phyloP scores from a whole-genome alignment of 2,113 vertebrate genomes.

The Cathartes aura region DNA sequence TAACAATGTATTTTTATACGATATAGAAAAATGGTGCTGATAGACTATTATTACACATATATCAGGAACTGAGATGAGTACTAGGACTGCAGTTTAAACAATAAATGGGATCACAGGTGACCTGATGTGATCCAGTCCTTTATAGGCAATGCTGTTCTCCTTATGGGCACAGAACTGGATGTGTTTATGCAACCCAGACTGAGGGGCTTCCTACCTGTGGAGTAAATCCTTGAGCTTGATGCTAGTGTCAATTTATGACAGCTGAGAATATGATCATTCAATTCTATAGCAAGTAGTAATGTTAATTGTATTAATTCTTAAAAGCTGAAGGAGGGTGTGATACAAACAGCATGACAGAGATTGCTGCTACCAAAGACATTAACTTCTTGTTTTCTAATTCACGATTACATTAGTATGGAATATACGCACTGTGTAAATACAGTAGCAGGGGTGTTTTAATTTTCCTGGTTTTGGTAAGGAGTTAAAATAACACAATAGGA shows the following conservation, averaged over 20 bases:
- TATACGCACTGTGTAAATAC: not conserved
- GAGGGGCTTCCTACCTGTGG: not conserved
- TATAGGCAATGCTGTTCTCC: not conserved
- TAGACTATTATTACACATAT: accelerated
- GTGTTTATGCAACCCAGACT: not conserved
- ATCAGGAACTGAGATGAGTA: not conserved
- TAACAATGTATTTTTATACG: not conserved
- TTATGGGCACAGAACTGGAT: not conserved
- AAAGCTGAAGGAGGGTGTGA: not conserved
- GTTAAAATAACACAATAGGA: not conserved
- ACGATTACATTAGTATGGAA: not conserved
- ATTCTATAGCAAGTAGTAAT: not conserved
- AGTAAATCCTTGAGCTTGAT: not conserved
- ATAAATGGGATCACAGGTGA: not conserved
- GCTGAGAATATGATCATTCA: not conserved
- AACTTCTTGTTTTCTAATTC: not conserved
- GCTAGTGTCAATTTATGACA: not conserved
- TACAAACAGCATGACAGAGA: not conserved
- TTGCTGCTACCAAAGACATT: not conserved
- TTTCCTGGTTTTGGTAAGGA: not conserved
- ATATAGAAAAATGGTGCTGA: not conserved
- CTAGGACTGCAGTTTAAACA: not conserved
- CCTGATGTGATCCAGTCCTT: not conserved
- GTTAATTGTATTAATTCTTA: not conserved
- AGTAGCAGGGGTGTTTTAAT: not conserved